Base-by-base conservation (phyloP, 2,113 vertebrate species). In the Python bivittatus region DNA sequence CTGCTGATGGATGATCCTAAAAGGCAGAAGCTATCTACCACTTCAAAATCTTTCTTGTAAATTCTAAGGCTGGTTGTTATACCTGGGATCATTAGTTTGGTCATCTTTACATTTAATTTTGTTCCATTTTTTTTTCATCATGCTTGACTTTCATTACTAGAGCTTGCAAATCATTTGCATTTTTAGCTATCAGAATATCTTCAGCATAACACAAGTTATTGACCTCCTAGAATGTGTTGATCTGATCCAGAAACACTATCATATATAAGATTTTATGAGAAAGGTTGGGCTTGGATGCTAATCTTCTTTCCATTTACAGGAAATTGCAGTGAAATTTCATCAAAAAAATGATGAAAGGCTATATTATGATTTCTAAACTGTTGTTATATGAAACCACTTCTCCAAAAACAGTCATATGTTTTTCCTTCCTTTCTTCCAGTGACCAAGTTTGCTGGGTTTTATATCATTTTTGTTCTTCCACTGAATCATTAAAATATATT, bases 351-450 rank as follows among this genome's bases (percentile, higher is more conserved):
- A 48, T 91, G 84, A 88, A 95, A 94, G 53, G 42, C 4, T 4
- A 27, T 72, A 10, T 53, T 27, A 54, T 68, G 5, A 68, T 85
- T 94, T 94, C 93, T 90, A 90, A 88, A 92, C 61, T 79, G 90
- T 68, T 91, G 90, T 52, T 64, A 56, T 42, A 58, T 60, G 83
- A 90, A 57, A 64, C 54, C 94, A 94, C 95, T 97, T 97, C 97
- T 94, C 88, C 25, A 95, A 2, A 94, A 88, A 93, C 93, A 1
- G 23, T n/a, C 42, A 94, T 96, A 96, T 96, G 33, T 96, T 95
- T 92, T 96, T 68, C n/a, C 93, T 90, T 57, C 58, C 11, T 87
- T 44, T 22, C 27, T 86, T n/a, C 17, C 56, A 33, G 87, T 85
- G 52, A 9, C 25, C 44, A n/a, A n/a, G n/a, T 86, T 89, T 89